Evolutionary conservation across 2,888 invertebrate species (phyloP).

Genomic region (Drosophila melanosoma): DNA sequence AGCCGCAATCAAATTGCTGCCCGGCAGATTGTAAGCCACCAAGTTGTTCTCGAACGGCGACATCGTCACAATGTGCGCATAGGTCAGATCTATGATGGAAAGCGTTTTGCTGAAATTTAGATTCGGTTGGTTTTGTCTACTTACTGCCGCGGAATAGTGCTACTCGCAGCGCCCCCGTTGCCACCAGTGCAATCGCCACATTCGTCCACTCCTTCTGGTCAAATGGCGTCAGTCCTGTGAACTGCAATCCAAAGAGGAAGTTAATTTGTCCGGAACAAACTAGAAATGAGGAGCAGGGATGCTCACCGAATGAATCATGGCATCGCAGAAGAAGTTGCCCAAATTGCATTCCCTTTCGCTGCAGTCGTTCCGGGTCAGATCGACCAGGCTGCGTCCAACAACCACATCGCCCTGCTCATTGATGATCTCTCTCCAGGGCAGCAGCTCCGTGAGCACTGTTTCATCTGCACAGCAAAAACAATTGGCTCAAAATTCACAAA

Average conservation of each 20-base stretch:
- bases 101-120: neutral
- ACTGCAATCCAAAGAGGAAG: constrained; percentile 49
- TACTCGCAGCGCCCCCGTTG: constrained; percentile 90
- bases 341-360: constrained; percentile 89
- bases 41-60: constrained; percentile 92
- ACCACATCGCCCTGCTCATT: constrained; percentile 86
- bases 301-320: constrained; percentile 88
- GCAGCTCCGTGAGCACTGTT: constrained; percentile 87
- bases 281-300: neutral
- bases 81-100: constrained; percentile 87
- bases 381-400: constrained; percentile 87
- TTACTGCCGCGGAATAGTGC: constrained; percentile 88
- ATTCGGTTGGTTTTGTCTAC: constrained; percentile 43
- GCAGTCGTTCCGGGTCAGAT: constrained; percentile 87
- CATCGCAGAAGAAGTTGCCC: constrained; percentile 90
- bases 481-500: neutral
- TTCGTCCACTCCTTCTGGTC: constrained; percentile 87
- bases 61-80: constrained; percentile 88
- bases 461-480: constrained; percentile 85
- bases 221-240: constrained; percentile 75
- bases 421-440: constrained; percentile 87
- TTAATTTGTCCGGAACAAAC: neutral
- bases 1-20: constrained; percentile 88
- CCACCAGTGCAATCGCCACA: constrained; percentile 89
- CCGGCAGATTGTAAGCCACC: constrained; percentile 89